phyloP scores from a whole-genome alignment of 2,888 invertebrate species.

The Vesta saturnalis region DNA sequence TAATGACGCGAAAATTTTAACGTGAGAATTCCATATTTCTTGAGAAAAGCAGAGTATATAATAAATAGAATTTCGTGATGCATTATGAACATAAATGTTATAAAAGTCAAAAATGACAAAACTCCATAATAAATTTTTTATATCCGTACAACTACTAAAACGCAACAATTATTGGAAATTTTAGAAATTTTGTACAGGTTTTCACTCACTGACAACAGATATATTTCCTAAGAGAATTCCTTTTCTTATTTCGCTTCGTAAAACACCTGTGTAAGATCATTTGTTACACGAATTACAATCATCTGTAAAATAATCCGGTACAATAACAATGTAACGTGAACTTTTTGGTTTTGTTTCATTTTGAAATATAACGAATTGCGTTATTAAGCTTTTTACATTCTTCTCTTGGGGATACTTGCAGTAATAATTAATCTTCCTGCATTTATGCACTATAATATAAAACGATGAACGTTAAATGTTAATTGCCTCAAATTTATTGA shows the following conservation, averaged over 20 bases:
- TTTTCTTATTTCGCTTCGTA: constrained; percentile 3
- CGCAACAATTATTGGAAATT: background rate
- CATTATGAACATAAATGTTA: too few relatives aligned
- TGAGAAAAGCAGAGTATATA: background rate
- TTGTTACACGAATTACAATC: background rate
- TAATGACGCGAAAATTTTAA: too few relatives aligned
- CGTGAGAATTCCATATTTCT: background rate
- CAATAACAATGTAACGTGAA: background rate
- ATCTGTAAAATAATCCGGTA: background rate
- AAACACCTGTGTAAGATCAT: background rate
- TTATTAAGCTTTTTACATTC: too few relatives aligned
- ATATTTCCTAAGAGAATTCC: constrained; percentile 5
- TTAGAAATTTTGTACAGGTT: constrained; percentile 1
- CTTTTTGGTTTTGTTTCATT: background rate
- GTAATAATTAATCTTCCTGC: background rate
- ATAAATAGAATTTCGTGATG: too few relatives aligned
- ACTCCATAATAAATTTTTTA: background rate
- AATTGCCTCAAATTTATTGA: background rate
- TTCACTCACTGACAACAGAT: background rate
- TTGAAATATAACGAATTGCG: too few relatives aligned
- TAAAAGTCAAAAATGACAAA: too few relatives aligned
- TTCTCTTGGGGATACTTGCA: too few relatives aligned
- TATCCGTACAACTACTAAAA: background rate
- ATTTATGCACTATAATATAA: too few relatives aligned
- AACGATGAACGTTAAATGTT: too few relatives aligned